These are phyloP conservation scores for Silurus lanzhouensis DNA, from an alignment of 2,797 vertebrate genomes.

Conservation along the genomic window DNA sequence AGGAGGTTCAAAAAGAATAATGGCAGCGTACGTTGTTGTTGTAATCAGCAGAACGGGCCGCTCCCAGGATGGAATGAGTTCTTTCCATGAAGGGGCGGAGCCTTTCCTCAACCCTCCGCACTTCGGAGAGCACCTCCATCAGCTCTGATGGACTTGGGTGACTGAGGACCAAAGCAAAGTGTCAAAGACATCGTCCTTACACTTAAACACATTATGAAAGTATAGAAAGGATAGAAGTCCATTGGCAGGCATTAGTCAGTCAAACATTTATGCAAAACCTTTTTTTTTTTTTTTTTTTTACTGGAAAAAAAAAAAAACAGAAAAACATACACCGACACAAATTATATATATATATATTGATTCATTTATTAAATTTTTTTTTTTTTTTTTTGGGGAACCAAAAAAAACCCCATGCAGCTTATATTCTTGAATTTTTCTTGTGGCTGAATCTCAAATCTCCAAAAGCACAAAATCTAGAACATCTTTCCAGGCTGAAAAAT, in stretches of 20 bases:
- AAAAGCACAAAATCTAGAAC: too few species aligned
- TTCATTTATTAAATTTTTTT: too few species aligned
- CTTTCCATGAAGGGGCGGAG: conserved; percentile 90
- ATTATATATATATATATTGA: too few species aligned
- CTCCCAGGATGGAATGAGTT: conserved; percentile 84
- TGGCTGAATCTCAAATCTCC: too few species aligned
- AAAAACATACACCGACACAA: too few species aligned
- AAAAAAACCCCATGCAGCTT: neutral
- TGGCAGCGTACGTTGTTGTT: conserved; percentile 80
- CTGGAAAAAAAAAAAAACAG: neutral
- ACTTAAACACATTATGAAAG: neutral
- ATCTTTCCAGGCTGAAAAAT: neutral
- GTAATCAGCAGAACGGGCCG: conserved; percentile 82
- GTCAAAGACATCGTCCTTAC: neutral
- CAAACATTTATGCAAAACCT: neutral
- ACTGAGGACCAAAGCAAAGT: conserved; percentile 60
- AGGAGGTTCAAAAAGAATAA: neutral
- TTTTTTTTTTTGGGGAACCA: too few species aligned
- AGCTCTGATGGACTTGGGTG: conserved; percentile 85
- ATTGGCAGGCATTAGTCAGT: neutral
- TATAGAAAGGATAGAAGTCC: neutral
- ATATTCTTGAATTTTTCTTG: too few species aligned
- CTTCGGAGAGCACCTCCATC: conserved; percentile 84
- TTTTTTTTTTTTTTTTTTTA: neutral
- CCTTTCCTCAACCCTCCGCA: conserved; percentile 82